Conservation (phyloP, 1,140 invertebrate species). For the Spodoptera litura region DNA sequence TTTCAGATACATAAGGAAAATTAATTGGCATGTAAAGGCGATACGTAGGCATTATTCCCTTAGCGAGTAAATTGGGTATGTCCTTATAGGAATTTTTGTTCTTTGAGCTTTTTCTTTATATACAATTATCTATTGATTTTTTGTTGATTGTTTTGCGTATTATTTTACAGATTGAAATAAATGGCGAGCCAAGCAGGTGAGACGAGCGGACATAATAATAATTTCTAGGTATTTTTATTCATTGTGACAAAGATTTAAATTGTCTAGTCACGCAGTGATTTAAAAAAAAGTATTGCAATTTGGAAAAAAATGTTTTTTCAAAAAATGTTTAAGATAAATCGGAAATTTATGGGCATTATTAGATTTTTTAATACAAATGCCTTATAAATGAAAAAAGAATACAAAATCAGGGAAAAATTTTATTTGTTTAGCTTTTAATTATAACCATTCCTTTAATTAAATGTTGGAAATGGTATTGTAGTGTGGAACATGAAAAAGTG, state of each 20-base stretch:
- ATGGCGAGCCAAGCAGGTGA: constrained; percentile 65
- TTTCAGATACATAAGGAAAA: too few relatives aligned
- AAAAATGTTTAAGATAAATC: neutral
- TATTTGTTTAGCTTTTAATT: neutral
- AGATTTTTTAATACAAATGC: neutral
- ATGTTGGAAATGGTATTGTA: neutral
- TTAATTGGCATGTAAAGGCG: too few relatives aligned
- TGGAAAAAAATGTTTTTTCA: neutral
- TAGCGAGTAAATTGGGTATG: neutral
- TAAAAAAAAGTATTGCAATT: constrained; percentile 9
- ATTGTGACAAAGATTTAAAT: constrained; percentile 26
- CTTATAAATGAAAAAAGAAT: neutral
- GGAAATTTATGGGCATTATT: neutral
- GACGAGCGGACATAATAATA: constrained; percentile 8
- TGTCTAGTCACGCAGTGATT: constrained; percentile 31
- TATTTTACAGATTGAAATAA: constrained; percentile 69
- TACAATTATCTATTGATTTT: too few relatives aligned
- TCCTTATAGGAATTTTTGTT: constrained; percentile 3
- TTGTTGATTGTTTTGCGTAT: neutral
- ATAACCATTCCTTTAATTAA: constrained; percentile 15
- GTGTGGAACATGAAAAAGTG: neutral
- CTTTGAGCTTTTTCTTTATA: constrained; percentile 32
- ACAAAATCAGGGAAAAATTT: neutral
- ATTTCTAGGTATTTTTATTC: constrained; percentile 31
- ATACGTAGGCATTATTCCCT: too few relatives aligned